phyloP scores from a whole-genome alignment of 2,113 vertebrate species.

The Saiga tatarica region DNA sequence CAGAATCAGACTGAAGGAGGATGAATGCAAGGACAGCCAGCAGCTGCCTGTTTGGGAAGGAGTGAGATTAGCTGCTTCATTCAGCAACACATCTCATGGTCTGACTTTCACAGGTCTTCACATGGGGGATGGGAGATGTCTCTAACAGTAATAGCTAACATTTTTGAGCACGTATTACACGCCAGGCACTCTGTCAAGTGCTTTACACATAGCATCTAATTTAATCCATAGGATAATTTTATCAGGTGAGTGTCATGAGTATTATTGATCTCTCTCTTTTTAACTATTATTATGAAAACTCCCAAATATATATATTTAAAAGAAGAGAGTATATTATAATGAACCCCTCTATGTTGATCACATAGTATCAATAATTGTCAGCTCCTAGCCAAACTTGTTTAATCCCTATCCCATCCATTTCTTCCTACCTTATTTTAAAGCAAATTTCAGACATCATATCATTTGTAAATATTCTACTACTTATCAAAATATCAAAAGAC shows the following conservation, averaged over 20 bases:
- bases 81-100: not conserved
- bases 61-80: not conserved
- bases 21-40: not conserved
- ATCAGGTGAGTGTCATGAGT: not conserved
- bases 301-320: not conserved
- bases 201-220: not conserved
- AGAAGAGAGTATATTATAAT: not conserved
- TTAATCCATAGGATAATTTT: constrained; percentile 2
- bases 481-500: constrained; percentile 5
- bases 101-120: not conserved
- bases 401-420: not conserved
- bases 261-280: not conserved
- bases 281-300: not conserved
- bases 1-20: not conserved
- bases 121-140: not conserved
- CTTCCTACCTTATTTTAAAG: constrained; percentile 13
- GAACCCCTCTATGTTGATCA: not conserved
- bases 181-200: not conserved
- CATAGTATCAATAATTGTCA: not conserved
- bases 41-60: not conserved
- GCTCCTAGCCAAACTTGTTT: not conserved
- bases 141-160: not conserved
- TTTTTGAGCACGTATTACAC: not conserved
- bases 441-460: not conserved
- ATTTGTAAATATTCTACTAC: not conserved